Conservation (phyloP, 23 tunicate genomes). For the Halocynthia roretzi region DNA sequence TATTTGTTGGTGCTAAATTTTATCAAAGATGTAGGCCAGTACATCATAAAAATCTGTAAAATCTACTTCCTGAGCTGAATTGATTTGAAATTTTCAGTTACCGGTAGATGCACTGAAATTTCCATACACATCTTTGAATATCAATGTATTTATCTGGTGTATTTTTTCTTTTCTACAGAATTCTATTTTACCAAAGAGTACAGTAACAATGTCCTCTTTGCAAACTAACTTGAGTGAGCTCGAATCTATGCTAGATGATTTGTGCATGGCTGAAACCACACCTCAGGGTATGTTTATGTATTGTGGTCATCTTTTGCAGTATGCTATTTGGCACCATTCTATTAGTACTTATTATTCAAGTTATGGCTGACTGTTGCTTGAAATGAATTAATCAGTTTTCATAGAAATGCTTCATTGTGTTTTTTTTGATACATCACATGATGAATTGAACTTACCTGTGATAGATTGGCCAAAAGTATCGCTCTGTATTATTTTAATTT, state of each 20-base stretch:
- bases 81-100: no score
- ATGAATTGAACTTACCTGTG: no score
- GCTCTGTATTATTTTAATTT: no score
- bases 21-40: no score
- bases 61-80: no score
- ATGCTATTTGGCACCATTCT: no score
- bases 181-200: slow-evolving; percentile 11
- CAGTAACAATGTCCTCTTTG: slow-evolving; percentile 25
- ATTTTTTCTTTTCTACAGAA: neutral
- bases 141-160: neutral
- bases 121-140: no score
- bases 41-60: no score
- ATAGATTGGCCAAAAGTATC: no score
- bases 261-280: slow-evolving; percentile 40
- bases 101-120: no score
- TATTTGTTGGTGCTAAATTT: neutral
- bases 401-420: neutral
- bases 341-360: neutral
- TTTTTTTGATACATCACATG: no score
- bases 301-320: neutral
- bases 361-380: neutral
- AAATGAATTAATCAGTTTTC: neutral
- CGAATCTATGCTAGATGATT: slow-evolving; percentile 58
- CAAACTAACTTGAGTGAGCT: slow-evolving; percentile 58
- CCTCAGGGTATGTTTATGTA: slow-evolving; percentile 34